A percentile compares a stretch with the other conserved stretches of the same genome.
phyloP scores from a whole-genome alignment of 2,888 invertebrate genomes.

The Epsilonema sp. region DNA sequence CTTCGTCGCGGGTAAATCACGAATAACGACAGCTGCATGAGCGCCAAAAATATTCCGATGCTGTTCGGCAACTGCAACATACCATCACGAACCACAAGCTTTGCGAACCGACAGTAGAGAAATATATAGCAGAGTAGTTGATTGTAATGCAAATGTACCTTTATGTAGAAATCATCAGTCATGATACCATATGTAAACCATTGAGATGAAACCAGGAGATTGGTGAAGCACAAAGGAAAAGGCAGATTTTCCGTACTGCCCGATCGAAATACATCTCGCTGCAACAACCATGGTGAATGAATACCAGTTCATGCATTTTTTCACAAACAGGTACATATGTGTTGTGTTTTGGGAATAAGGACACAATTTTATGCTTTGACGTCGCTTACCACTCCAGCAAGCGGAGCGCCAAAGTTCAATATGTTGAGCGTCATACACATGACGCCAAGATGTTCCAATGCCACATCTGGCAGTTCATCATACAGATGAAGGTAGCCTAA shows the following conservation, averaged over 20 bases:
- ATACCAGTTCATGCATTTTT: too few species aligned
- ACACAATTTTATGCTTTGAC: too few species aligned
- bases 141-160: conserved; percentile 42
- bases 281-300: too few species aligned
- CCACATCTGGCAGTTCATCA: conserved; percentile 27
- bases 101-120: too few species aligned
- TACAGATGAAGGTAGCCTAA: conserved; percentile 28
- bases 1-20: conserved; percentile 44
- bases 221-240: conserved; percentile 63
- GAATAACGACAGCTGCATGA: conserved; percentile 55
- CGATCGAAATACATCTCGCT: conserved; percentile 55
- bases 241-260: conserved; percentile 67
- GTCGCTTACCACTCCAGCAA: conserved; percentile 51
- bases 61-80: conserved; percentile 66
- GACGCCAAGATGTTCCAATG: conserved; percentile 44
- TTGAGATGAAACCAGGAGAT: conserved; percentile 51
- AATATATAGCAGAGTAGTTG: too few species aligned
- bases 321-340: too few species aligned
- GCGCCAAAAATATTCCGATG: conserved; percentile 50
- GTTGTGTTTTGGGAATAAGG: too few species aligned
- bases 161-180: conserved; percentile 50
- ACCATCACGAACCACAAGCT: too few species aligned
- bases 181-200: conserved; percentile 64
- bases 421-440: conserved; percentile 50
- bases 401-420: conserved; percentile 58